phyloP scores from a whole-genome alignment of 2,888 invertebrate genomes.

The Gryllus longicercus region DNA sequence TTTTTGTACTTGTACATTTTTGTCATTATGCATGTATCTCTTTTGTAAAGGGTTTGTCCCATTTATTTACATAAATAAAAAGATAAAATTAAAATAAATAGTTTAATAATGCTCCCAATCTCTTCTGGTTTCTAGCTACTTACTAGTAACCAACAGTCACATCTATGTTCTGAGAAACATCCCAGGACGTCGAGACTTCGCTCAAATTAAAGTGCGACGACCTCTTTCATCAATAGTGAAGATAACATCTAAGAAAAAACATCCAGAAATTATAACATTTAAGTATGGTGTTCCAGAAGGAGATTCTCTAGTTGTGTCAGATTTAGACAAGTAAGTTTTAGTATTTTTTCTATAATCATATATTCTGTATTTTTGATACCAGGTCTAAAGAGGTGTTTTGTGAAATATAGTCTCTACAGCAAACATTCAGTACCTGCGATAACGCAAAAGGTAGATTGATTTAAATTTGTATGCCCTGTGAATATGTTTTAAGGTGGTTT shows the following conservation, averaged over 20 bases:
- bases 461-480: no score
- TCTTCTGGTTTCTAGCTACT: conserved; percentile 58
- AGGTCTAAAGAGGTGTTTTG: neutral
- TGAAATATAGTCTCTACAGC: neutral
- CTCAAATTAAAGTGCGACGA: conserved; percentile 80
- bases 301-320: conserved; percentile 74
- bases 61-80: no score
- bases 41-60: no score
- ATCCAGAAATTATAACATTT: conserved; percentile 95
- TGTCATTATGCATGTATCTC: no score
- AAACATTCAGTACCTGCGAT: neutral
- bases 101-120: conserved; percentile 19
- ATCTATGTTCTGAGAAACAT: conserved; percentile 80
- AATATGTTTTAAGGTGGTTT: no score
- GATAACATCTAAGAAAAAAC: conserved; percentile 93
- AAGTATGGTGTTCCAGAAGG: conserved; percentile 87
- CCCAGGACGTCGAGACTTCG: conserved; percentile 70
- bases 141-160: conserved; percentile 82
- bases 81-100: neutral
- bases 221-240: conserved; percentile 90
- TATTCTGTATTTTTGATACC: neutral
- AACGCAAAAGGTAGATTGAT: no score
- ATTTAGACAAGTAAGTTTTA: conserved; percentile 66
- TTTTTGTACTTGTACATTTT: no score
- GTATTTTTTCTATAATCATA: conserved; percentile 1